A percentile compares a stretch with the other conserved stretches of the same genome.
Conservation (phyloP, 2,888 invertebrate genomes). For the Trachelus tabidus region DNA sequence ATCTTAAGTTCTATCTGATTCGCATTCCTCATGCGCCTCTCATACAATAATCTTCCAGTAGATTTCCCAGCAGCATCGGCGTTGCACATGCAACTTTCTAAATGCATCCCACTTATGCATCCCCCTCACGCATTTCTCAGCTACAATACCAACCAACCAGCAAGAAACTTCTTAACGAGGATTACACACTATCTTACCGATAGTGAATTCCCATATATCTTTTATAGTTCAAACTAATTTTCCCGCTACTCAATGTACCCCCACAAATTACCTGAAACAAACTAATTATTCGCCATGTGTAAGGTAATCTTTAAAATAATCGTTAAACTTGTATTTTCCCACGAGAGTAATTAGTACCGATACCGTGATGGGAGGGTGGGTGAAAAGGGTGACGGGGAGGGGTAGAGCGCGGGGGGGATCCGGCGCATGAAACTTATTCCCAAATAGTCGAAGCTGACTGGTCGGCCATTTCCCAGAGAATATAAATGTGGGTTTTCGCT, state of each 20-base stretch:
- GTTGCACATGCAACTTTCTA: neutral
- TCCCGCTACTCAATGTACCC: neutral
- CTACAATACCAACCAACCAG: neutral
- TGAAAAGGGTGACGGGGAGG: no score
- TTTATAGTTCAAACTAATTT: neutral
- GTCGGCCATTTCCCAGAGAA: conserved; percentile 21
- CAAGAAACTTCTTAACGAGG: neutral
- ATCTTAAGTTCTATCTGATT: neutral
- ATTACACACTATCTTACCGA: neutral
- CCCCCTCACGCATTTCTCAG: neutral
- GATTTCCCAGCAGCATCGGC: neutral
- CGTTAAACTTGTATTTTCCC: neutral
- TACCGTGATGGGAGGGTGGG: neutral
- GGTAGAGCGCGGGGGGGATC: no score
- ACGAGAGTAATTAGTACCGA: neutral
- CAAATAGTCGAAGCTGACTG: neutral
- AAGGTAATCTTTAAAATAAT: neutral
- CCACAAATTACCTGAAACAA: neutral
- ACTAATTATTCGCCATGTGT: neutral
- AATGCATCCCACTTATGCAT: neutral
- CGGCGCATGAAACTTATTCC: neutral
- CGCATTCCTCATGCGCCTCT: neutral
- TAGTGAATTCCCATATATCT: neutral
- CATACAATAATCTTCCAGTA: neutral
- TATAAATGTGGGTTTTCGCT: conserved; percentile 37